Base-by-base conservation (phyloP, 2,797 vertebrate species). In the Buphagus erythrorhynchus region DNA sequence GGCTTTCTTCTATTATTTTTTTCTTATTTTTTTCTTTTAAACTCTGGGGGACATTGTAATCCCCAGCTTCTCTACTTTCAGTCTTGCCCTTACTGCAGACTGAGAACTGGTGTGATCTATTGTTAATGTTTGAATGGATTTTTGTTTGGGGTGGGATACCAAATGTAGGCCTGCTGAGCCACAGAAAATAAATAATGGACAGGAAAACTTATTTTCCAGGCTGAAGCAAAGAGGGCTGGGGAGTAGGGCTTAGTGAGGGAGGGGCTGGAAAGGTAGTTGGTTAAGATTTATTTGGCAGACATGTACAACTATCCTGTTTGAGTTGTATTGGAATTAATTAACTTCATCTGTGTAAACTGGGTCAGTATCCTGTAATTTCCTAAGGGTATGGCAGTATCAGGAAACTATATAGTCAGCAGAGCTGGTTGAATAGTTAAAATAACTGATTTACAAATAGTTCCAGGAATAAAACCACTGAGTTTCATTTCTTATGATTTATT, bases 301-400 rank as follows among this genome's bases (percentile, higher is more conserved):
- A 91, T 80, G 90, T 93, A 78, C 77, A 79, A 78, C 90, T 95
- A 93, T 93, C 69, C 90, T 82, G 73, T 90, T 92, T 86, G 79
- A 94, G 81, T 84, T 93, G 90, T 88, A 75, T 95, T 92, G 90
- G 95, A 94, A 96, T 94, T 97, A 97, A 97, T 97, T 95, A 97
- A 90, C n/a, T 96, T 95, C 96, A 96, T 96, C 96, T 97, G 96
- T 96, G 91, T 83, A 97, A 97, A 97, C 95, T 83, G 65, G 82
- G 65, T 83, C 86, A 86, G 94, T 80, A 97, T 97, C 95, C 95
- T 96, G 93, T 88, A 90, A 97, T 97, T 96, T 97, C 96, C 96
- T 97, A 86, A 84, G 96, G 95, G 96, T 96, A 94, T 33, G 61
- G 55, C 69, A 69, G 69, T 93, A 96, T 94, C 96, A 95, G 94